phyloP scores from a whole-genome alignment of 23 tunicate genomes.

The Ciona savignyi region DNA sequence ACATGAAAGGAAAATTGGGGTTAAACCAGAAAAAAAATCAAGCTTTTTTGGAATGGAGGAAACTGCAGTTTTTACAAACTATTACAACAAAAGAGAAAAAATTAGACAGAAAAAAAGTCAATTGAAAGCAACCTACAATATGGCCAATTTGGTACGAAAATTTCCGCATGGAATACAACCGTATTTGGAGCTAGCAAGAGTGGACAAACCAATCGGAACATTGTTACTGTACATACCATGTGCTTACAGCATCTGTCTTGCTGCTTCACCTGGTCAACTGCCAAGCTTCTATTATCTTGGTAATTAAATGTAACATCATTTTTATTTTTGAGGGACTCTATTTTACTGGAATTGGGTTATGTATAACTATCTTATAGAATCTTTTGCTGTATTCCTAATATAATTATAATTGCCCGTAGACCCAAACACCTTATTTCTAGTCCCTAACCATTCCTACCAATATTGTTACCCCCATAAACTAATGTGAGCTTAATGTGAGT shows the following conservation, averaged over 20 bases:
- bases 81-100: slow-evolving; percentile 3
- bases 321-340: too few species aligned
- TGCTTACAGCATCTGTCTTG: slow-evolving; percentile 71
- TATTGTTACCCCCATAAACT: too few species aligned
- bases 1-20: not conserved
- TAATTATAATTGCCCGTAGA: too few species aligned
- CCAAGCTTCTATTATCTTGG: slow-evolving; percentile 85
- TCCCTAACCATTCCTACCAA: too few species aligned
- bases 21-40: not conserved
- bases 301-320: too few species aligned
- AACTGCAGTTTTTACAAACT: not conserved
- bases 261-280: slow-evolving; percentile 60
- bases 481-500: too few species aligned
- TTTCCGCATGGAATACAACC: slow-evolving; percentile 46
- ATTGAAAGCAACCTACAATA: not conserved
- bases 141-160: slow-evolving; percentile 15
- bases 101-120: not conserved
- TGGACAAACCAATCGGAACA: slow-evolving; percentile 85
- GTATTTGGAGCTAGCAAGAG: slow-evolving; percentile 58
- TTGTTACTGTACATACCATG: slow-evolving; percentile 80
- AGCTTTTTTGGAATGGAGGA: not conserved
- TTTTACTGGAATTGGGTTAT: too few species aligned
- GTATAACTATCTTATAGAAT: too few species aligned
- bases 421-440: too few species aligned
- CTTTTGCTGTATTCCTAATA: too few species aligned